Conservation (phyloP, 2,797 vertebrate species). For the Typhlichthys subterraneus region DNA sequence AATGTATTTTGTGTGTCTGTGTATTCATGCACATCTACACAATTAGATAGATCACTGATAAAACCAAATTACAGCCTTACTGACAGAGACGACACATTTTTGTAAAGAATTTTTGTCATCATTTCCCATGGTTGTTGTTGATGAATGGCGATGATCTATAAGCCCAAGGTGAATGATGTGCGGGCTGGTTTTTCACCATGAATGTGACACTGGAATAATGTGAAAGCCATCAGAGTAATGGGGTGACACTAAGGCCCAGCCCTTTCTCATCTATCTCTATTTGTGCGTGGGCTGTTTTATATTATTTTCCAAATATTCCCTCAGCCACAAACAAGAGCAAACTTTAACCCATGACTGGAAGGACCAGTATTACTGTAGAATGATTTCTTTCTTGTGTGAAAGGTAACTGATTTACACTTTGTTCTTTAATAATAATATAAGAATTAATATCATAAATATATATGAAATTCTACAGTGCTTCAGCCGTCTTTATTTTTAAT, state of each 20-base stretch:
- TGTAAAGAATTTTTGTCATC: slow-evolving; percentile 2
- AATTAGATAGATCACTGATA: too few relatives aligned
- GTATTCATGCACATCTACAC: too few relatives aligned
- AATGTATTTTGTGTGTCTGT: too few relatives aligned
- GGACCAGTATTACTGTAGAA: too few relatives aligned
- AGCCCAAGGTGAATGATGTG: slow-evolving; percentile 46
- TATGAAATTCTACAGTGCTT: too few relatives aligned
- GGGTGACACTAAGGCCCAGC: slow-evolving; percentile 45
- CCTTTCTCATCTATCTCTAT: slow-evolving; percentile 20
- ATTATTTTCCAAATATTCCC: slow-evolving; percentile 1
- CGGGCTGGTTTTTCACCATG: slow-evolving; percentile 36
- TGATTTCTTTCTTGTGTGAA: too few relatives aligned
- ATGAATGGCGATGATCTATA: slow-evolving; percentile 45
- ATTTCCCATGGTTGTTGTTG: slow-evolving; percentile 23
- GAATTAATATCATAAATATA: too few relatives aligned
- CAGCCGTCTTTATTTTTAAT: too few relatives aligned
- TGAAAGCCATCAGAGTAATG: slow-evolving; percentile 55
- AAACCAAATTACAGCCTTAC: too few relatives aligned
- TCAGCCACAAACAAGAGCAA: slow-evolving; percentile 17
- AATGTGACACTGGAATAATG: slow-evolving; percentile 44
- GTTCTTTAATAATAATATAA: too few relatives aligned
- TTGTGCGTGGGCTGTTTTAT: slow-evolving; percentile 21
- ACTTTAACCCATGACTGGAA: slow-evolving; percentile 9
- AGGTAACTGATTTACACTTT: too few relatives aligned
- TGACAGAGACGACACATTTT: too few relatives aligned